These are phyloP conservation scores for Exephanes ischioxanthus DNA, from an alignment of 2,888 invertebrate genomes.

Conservation along the genomic window DNA sequence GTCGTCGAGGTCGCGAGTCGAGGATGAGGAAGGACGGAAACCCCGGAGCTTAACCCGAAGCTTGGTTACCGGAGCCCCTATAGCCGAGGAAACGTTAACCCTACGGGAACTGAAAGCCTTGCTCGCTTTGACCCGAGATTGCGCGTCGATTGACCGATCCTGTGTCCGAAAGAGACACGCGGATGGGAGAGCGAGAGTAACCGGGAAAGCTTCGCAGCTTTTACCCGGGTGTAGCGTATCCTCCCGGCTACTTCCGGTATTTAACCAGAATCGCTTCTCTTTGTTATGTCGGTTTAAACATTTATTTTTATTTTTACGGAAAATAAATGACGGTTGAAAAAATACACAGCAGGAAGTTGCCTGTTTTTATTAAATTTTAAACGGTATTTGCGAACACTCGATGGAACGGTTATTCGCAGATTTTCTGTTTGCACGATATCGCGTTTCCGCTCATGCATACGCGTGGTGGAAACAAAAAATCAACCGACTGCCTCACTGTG, in stretches of 20 bases:
- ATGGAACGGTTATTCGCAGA: not conserved
- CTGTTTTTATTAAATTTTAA: not conserved
- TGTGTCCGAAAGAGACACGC: not conserved
- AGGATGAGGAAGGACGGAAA: constrained; percentile 46
- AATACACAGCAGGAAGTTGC: not conserved
- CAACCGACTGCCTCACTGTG: no score
- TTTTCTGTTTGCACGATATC: not conserved
- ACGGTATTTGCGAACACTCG: not conserved
- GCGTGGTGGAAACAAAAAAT: no score
- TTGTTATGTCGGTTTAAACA: not conserved
- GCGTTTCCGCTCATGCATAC: not conserved
- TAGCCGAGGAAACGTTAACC: constrained; percentile 59
- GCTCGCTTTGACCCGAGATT: constrained; percentile 56
- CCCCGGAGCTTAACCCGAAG: constrained; percentile 52
- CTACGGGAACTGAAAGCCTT: constrained; percentile 45
- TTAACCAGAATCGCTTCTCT: not conserved
- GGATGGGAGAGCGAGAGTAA: not conserved
- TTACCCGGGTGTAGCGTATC: not conserved
- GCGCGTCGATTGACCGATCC: constrained; percentile 50
- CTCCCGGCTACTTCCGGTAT: not conserved
- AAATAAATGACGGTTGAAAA: not conserved
- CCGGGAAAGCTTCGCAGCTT: constrained; percentile 1
- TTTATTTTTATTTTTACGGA: not conserved
- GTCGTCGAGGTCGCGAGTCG: constrained; percentile 9
- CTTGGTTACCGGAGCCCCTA: constrained; percentile 48